These are phyloP conservation scores for Chascanopsetta lugubris DNA, from an alignment of 2,113 vertebrate genomes.

Conservation along the genomic window DNA sequence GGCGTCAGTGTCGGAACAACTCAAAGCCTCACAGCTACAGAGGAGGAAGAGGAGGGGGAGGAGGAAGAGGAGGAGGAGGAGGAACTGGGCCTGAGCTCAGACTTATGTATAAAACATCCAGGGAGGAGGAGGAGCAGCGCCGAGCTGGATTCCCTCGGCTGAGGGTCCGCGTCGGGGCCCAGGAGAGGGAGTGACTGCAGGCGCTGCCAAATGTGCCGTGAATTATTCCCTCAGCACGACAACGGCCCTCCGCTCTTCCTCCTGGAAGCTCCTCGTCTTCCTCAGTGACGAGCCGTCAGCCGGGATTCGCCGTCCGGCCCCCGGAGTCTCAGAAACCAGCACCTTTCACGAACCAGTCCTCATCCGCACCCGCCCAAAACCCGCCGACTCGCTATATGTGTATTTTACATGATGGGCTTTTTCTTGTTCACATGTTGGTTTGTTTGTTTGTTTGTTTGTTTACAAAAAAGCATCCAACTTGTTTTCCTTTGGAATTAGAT, in stretches of 20 bases:
- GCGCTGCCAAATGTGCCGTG: slow-evolving; percentile 49
- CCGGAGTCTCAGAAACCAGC: no score
- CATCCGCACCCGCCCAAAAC: no score
- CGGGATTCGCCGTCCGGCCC: slow-evolving; percentile 15
- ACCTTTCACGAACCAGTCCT: no score
- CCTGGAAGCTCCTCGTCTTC: slow-evolving; percentile 37
- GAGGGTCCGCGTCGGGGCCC: slow-evolving; percentile 46
- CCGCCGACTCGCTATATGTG: no score
- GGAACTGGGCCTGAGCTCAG: slow-evolving; percentile 23
- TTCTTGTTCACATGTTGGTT: no score
- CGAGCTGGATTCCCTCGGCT: slow-evolving; percentile 54
- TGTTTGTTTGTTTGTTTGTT: no score
- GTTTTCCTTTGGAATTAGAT: no score
- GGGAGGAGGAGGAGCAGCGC: slow-evolving; percentile 31
- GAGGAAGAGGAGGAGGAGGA: no score
- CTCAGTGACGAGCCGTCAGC: slow-evolving; percentile 13
- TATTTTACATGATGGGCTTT: no score
- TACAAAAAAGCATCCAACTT: no score
- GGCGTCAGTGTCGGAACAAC: slow-evolving; percentile 1
- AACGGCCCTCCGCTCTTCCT: slow-evolving; percentile 18
- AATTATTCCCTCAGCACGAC: slow-evolving; percentile 53
- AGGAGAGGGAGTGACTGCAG: slow-evolving; percentile 47
- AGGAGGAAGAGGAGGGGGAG: slow-evolving; percentile 20
- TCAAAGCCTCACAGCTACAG: slow-evolving; percentile 20
- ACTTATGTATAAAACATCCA: slow-evolving; percentile 58